Evolutionary conservation across 2,888 invertebrate species (phyloP), one percentile per base, ranked within the genome.

Genomic region (Athalia circularis): DNA sequence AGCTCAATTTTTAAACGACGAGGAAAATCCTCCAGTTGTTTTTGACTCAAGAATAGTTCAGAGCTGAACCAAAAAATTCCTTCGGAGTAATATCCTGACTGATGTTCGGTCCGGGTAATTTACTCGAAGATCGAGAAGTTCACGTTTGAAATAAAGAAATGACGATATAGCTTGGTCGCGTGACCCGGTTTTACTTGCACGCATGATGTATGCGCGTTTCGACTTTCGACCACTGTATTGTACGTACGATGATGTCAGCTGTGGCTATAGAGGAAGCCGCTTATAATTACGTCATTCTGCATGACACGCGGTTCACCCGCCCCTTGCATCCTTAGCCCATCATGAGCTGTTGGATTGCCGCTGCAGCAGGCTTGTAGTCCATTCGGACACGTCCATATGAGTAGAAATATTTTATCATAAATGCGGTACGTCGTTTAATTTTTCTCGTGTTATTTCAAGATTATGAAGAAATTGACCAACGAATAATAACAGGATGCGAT

Each of bases 201-300:
- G 5, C 54, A 54, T 54, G 29, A 29, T 29, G 29, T 29, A 29
- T 29, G 29, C 29, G 29, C 54, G 54, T 54, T 54, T 54, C 54
- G n/a, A 54, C 54, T 54, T 7, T 54, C 54, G 54, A 54, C 54
- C 11, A n/a, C 29, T 29, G 29, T 29, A 29, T 29, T 29, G 29
- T 29, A 29, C 29, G 7, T 54, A n/a, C 54, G 54, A n/a, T 54
- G 54, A 54, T 54, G 54, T 54, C 54, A 54, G 54, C 54, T 54
- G 8, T 11, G 54, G 54, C n/a, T 54, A n/a, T n/a, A 54, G 54
- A 54, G 54, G 54, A 54, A 54, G 54, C 54, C 7, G 54, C 54
- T 9, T 15, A 13, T 3, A 65, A 9, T 45, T 9, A 65, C n/a
- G 15, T 59, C 57, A 72, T 72, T 72, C 57, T 57, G 72, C 52